Conservation (phyloP, 2,797 vertebrate species). For the Basileuterus tristriatus region DNA sequence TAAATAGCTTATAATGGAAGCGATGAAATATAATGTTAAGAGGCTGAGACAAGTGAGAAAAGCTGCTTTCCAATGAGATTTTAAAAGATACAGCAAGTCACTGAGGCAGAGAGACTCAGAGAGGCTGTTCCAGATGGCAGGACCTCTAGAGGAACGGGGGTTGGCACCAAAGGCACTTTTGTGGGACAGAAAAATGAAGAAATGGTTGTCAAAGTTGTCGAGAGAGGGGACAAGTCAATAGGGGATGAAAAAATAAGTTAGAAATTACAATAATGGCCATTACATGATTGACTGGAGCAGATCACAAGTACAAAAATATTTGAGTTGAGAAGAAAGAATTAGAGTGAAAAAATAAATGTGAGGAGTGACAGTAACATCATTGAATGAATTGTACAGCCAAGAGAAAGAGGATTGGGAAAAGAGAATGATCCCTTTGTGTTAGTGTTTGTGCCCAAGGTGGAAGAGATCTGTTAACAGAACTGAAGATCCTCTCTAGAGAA, state of each 20-base stretch:
- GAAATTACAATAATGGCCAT: neutral
- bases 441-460: neutral
- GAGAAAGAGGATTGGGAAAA: neutral
- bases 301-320: neutral
- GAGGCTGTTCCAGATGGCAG: slow-evolving; percentile 23
- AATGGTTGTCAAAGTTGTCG: neutral
- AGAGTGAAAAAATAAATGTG: neutral
- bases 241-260: neutral
- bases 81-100: slow-evolving; percentile 12
- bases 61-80: slow-evolving; percentile 19
- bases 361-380: neutral
- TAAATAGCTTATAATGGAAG: slow-evolving; percentile 30
- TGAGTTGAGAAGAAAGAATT: neutral
- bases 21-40: slow-evolving; percentile 10
- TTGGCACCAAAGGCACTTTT: neutral
- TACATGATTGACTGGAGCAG: neutral
- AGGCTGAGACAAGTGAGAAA: slow-evolving; percentile 10
- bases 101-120: slow-evolving; percentile 10
- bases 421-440: neutral
- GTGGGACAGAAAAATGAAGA: neutral
- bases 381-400: neutral
- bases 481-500: neutral
- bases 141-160: neutral
- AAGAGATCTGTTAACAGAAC: neutral
- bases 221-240: neutral